A percentile compares a stretch with the other conserved stretches of the same genome.
phyloP scores from a whole-genome alignment of 30 jellyfish, hydroid and myxozoan species.

The Catostylus mosaicus region DNA sequence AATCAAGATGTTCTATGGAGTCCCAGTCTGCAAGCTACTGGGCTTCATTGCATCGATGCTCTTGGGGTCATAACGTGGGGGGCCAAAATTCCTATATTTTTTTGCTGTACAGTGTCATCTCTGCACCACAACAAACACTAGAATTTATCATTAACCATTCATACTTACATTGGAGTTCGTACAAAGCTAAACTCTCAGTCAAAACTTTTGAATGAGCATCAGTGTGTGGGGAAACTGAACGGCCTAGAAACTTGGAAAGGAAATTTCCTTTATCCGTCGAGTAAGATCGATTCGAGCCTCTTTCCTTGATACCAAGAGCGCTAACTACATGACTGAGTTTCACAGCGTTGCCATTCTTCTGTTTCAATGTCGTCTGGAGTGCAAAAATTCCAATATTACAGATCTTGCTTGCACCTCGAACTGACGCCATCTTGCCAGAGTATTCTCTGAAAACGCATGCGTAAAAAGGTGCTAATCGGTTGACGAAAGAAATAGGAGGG shows the following conservation, averaged over 20 bases:
- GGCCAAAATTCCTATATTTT: no score
- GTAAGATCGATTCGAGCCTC: slow-evolving; percentile 11
- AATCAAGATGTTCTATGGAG: no score
- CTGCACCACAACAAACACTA: no score
- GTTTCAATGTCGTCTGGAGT: not conserved
- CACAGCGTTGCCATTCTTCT: not conserved
- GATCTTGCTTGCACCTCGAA: not conserved
- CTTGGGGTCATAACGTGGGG: no score
- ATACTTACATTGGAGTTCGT: slow-evolving; percentile 80
- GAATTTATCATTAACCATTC: no score
- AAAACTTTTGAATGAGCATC: slow-evolving; percentile 88
- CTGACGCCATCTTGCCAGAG: slow-evolving; percentile 10
- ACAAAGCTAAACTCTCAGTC: slow-evolving; percentile 68
- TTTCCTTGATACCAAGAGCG: not conserved
- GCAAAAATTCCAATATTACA: not conserved
- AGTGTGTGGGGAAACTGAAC: slow-evolving; percentile 70
- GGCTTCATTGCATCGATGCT: no score
- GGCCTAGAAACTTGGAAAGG: slow-evolving; percentile 57
- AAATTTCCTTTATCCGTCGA: slow-evolving; percentile 49
- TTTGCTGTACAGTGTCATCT: no score
- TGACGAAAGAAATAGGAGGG: not conserved
- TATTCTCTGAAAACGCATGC: not conserved
- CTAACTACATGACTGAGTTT: not conserved
- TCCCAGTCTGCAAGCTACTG: no score
- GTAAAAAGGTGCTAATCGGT: not conserved